Evolutionary conservation across 2,113 vertebrate genomes (phyloP).

Genomic region (Myocastor coypus): DNA sequence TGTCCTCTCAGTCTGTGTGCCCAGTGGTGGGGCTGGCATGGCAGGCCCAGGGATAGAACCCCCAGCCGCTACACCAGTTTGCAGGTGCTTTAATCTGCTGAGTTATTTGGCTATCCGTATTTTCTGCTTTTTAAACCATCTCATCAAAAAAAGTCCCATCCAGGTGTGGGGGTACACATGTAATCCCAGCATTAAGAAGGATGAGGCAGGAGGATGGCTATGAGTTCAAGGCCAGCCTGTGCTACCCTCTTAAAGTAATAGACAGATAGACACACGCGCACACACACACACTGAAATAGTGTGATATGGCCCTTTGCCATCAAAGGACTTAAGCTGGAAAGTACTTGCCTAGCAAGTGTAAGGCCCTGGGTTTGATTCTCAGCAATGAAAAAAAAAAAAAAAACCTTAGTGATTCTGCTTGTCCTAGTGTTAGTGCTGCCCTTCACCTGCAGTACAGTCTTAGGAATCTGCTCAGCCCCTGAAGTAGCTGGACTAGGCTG

Average conservation of each 20-base stretch:
- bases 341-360: not conserved
- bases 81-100: too few relatives aligned
- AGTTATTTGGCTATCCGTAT: too few relatives aligned
- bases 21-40: too few relatives aligned
- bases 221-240: not conserved
- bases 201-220: not conserved
- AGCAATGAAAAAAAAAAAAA: not conserved
- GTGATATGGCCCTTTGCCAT: not conserved
- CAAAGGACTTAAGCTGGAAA: not conserved
- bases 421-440: not conserved
- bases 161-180: not conserved
- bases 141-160: not conserved
- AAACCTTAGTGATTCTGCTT: not conserved
- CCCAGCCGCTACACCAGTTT: too few relatives aligned
- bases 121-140: not conserved
- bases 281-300: not conserved
- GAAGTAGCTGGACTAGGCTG: conserved; percentile 34
- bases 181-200: not conserved
- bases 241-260: not conserved
- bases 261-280: not conserved
- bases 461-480: not conserved
- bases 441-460: not conserved
- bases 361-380: not conserved
- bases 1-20: too few relatives aligned
- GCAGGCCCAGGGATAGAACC: too few relatives aligned